Base-by-base conservation (phyloP, 2,888 invertebrate species). In the Syritta pipiens region DNA sequence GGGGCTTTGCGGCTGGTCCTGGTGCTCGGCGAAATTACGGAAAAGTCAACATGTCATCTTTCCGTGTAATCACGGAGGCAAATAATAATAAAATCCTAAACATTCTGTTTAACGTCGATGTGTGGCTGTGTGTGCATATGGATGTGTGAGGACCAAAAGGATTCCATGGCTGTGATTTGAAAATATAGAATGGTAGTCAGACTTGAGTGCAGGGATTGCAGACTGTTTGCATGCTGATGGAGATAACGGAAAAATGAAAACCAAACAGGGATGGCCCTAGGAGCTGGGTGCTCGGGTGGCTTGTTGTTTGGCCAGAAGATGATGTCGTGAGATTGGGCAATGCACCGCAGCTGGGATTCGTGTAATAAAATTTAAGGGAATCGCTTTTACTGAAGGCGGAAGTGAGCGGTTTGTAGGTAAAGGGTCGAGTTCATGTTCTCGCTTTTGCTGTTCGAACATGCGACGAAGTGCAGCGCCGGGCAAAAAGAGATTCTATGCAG, bases 41-140 rank as follows among this genome's bases (percentile, higher is more conserved):
- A 76, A 69, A 63, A 69, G 63, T 69, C 76, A 76, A 69, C 76
- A 76, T 76, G 69, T 76, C 76, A 76, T 76, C 69, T 76, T 69
- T 76, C 57, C 63, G 35, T 69, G 71, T 63, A 69, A 76, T 76
- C 76, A 76, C 49, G 69, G 63, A 63, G 51, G 69, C 63, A 76
- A 76, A 76, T 59, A 76, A 76, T 69, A 76, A 69, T 69, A 76
- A 76, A 76, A 76, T 62, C 49, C 75, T 59, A 76, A 76, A 57
- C 57, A 76, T 76, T 69, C 62, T 69, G 69, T 55, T 76, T 69
- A 76, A 69, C 63, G 35, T 63, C 57, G 10, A n/a, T n/a, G n/a
- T n/a, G n/a, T n/a, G n/a, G n/a, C n/a, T n/a, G n/a, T n/a, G n/a
- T n/a, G n/a, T n/a, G n/a, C n/a, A n/a, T n/a, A n/a, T n/a, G n/a